phyloP scores from a whole-genome alignment of 1,140 invertebrate species.

The Zaprionus davidi region DNA sequence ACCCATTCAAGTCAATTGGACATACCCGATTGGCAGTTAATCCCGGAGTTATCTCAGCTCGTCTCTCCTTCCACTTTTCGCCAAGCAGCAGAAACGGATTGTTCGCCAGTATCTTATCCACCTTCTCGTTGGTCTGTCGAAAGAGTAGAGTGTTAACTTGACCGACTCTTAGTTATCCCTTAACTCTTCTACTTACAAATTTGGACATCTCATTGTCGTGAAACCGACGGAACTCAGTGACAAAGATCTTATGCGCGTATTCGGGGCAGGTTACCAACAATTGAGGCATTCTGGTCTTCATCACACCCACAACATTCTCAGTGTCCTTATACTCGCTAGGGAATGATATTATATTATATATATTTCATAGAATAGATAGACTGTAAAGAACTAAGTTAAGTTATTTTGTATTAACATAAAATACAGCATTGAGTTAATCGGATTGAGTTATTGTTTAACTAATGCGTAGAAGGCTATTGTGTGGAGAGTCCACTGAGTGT shows the following conservation, averaged over 20 bases:
- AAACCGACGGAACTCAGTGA: constrained; percentile 84
- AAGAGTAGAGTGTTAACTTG: constrained; percentile 6
- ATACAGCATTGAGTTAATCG: no score
- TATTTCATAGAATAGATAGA: no score
- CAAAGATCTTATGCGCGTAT: constrained; percentile 84
- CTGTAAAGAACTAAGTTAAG: no score
- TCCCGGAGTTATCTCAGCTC: constrained; percentile 85
- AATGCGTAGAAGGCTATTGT: no score
- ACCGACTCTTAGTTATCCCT: constrained; percentile 23
- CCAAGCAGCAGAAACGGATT: constrained; percentile 84
- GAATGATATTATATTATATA: no score
- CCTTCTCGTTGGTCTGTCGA: constrained; percentile 61
- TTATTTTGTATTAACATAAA: no score
- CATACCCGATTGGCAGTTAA: constrained; percentile 84
- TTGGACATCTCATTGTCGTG: constrained; percentile 62
- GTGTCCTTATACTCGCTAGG: constrained; percentile 51
- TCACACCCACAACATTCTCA: constrained; percentile 56
- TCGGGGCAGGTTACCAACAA: constrained; percentile 85
- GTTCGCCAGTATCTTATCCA: constrained; percentile 80
- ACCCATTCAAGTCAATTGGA: no score
- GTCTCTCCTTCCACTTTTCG: constrained; percentile 86
- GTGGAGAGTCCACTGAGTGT: no score
- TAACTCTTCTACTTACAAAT: constrained; percentile 38
- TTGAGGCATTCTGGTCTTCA: constrained; percentile 56
- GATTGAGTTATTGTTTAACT: no score